A percentile compares a stretch with the other conserved stretches of the same genome.
These are phyloP conservation scores for Drosophila peninsularis DNA, from an alignment of 2,888 invertebrate species.

Conservation along the genomic window DNA sequence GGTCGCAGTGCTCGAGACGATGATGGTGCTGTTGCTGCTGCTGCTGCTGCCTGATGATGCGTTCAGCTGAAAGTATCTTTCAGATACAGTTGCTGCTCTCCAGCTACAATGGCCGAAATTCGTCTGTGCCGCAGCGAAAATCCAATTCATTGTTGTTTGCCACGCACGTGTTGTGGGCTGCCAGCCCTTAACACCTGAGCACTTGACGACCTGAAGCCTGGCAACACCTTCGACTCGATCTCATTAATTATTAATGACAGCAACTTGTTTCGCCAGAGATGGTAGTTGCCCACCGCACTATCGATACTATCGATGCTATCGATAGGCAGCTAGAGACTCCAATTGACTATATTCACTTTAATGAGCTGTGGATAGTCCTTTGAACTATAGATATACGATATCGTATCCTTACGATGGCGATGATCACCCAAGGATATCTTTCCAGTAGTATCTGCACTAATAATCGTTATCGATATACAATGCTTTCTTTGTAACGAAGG, in stretches of 20 bases:
- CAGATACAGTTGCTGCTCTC: conserved; percentile 48
- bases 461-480: background rate
- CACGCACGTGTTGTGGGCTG: conserved; percentile 31
- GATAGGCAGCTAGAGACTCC: background rate
- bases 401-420: too few species aligned
- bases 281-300: background rate
- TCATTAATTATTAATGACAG: conserved; percentile 48
- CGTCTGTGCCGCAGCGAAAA: conserved; percentile 36
- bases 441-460: too few species aligned
- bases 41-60: conserved; percentile 59
- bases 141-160: conserved; percentile 34
- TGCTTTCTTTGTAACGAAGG: too few species aligned
- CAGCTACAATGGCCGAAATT: conserved; percentile 52
- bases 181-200: conserved; percentile 24
- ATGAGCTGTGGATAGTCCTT: too few species aligned
- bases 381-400: too few species aligned
- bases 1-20: conserved; percentile 32
- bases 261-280: conserved; percentile 9
- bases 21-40: conserved; percentile 28
- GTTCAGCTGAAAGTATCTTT: conserved; percentile 44
- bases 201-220: conserved; percentile 5
- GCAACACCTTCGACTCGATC: conserved; percentile 26
- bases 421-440: too few species aligned
- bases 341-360: background rate
- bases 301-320: conserved; percentile 3